A percentile compares a stretch with the other conserved stretches of the same genome.
These are phyloP conservation scores for Clarias fuscus DNA, from an alignment of 2,797 vertebrate species.

Conservation along the genomic window DNA sequence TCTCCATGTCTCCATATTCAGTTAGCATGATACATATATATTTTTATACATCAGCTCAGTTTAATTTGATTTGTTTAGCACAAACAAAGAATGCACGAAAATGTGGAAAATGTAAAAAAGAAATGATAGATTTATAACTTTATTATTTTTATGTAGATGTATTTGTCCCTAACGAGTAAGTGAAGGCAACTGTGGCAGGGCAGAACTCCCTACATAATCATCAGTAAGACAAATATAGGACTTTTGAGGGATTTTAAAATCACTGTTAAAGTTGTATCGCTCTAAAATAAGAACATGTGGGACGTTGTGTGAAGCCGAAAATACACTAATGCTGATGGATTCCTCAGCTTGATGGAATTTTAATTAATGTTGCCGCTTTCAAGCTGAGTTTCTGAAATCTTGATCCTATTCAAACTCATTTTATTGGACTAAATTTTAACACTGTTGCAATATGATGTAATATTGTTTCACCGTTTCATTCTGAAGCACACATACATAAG, in stretches of 20 bases:
- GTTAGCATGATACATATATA: not conserved
- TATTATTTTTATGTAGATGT: too few species aligned
- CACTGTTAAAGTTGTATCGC: not conserved
- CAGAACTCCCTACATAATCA: too few species aligned
- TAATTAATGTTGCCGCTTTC: conserved; percentile 4
- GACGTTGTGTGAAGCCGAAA: not conserved
- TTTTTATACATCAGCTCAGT: not conserved
- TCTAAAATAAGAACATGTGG: not conserved
- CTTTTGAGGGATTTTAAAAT: not conserved
- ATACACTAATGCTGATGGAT: conserved; percentile 41
- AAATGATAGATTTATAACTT: too few species aligned
- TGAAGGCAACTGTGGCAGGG: too few species aligned
- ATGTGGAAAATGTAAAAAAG: too few species aligned
- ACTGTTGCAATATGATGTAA: conserved; percentile 5
- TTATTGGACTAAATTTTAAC: conserved; percentile 18
- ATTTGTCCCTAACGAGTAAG: too few species aligned
- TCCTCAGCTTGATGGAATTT: not conserved
- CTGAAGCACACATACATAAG: not conserved
- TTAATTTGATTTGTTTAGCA: too few species aligned
- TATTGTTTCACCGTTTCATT: not conserved
- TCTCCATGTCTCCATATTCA: not conserved
- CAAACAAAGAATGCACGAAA: too few species aligned
- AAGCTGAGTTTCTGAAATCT: not conserved
- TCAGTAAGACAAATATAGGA: not conserved
- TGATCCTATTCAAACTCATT: not conserved